These are phyloP conservation scores for Galerucella pusilla DNA, from an alignment of 2,888 invertebrate species.

Conservation along the genomic window DNA sequence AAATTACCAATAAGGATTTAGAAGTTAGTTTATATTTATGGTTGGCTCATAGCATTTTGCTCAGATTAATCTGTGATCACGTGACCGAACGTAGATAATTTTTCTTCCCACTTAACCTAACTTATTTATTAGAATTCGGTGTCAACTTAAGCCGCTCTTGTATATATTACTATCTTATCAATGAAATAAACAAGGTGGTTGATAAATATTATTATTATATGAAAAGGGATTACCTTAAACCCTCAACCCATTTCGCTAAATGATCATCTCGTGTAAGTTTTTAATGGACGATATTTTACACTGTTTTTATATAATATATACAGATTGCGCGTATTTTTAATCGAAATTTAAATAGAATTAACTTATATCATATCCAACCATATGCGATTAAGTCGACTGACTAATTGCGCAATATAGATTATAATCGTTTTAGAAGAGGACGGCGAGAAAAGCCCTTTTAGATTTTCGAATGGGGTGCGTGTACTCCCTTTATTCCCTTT, in stretches of 20 bases:
- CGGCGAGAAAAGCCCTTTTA: not conserved
- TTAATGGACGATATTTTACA: not conserved
- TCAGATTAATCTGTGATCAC: too few species aligned
- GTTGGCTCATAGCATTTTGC: too few species aligned
- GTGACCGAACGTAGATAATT: too few species aligned
- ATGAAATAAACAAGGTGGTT: not conserved
- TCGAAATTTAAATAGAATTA: constrained; percentile 30
- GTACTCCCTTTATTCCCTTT: not conserved
- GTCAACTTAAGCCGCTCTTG: not conserved
- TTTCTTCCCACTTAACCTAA: not conserved
- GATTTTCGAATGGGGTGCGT: constrained; percentile 8
- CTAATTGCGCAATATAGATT: constrained; percentile 45
- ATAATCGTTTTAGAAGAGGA: constrained; percentile 36
- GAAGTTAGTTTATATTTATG: too few species aligned
- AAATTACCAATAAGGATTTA: too few species aligned
- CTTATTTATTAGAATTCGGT: not conserved
- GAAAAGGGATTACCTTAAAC: constrained; percentile 4
- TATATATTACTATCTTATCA: constrained; percentile 11
- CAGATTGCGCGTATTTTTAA: constrained; percentile 11
- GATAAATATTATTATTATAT: not conserved
- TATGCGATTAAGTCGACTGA: constrained; percentile 39
- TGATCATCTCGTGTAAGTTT: constrained; percentile 8
- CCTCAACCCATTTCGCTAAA: not conserved
- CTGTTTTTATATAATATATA: not conserved
- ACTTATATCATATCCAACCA: constrained; percentile 27